phyloP scores from a whole-genome alignment of 2,797 vertebrate genomes.

The Etheostoma nigrum region DNA sequence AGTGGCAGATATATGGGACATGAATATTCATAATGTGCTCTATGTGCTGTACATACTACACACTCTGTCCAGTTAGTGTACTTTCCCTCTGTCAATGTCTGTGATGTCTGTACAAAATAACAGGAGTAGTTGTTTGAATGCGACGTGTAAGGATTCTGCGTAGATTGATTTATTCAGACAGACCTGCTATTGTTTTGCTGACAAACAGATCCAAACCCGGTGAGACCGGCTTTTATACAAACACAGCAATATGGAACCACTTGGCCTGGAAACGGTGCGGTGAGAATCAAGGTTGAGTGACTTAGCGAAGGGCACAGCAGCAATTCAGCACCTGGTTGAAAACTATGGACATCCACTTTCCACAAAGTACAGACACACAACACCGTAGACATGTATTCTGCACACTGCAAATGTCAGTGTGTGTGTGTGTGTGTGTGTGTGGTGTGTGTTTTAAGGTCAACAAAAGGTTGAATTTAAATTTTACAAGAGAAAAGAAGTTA shows the following conservation, averaged over 20 bases:
- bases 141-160: slow-evolving; percentile 23
- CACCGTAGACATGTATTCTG: slow-evolving; percentile 23
- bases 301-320: slow-evolving; percentile 50
- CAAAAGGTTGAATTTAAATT: slow-evolving; percentile 51
- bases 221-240: slow-evolving; percentile 60
- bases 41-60: not conserved
- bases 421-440: not conserved
- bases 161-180: slow-evolving; percentile 52
- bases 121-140: slow-evolving; percentile 52
- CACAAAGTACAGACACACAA: slow-evolving; percentile 21
- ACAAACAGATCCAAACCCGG: slow-evolving; percentile 37
- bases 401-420: slow-evolving; percentile 47
- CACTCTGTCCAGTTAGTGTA: slow-evolving; percentile 1
- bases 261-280: slow-evolving; percentile 42
- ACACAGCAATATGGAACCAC: slow-evolving; percentile 53
- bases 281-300: slow-evolving; percentile 59
- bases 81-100: slow-evolving; percentile 14
- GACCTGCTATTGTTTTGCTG: slow-evolving; percentile 53
- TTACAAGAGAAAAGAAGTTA: slow-evolving; percentile 21
- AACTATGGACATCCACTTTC: slow-evolving; percentile 32
- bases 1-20: not conserved
- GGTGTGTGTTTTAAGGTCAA: slow-evolving; percentile 25
- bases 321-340: slow-evolving; percentile 30
- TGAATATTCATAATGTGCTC: slow-evolving; percentile 30
- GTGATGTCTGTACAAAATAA: slow-evolving; percentile 40